These are phyloP conservation scores for Bufotes viridis DNA, from an alignment of 2,797 vertebrate species.

Conservation along the genomic window DNA sequence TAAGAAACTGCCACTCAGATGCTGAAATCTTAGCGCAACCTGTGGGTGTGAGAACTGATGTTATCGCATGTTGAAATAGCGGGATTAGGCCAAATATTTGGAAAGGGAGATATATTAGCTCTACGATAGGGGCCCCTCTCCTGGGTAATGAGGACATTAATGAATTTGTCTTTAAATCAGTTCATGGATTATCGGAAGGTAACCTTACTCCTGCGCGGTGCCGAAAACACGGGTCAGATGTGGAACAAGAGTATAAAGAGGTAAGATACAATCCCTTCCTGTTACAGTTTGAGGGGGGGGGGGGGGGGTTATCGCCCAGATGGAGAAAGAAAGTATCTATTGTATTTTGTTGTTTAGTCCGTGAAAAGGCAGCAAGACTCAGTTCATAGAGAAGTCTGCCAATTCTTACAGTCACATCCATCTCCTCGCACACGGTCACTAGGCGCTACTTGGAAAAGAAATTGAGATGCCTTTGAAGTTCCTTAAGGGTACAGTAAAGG, in stretches of 20 bases:
- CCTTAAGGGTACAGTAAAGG: slow-evolving; percentile 41
- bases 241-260: slow-evolving; percentile 16
- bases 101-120: slow-evolving; percentile 26
- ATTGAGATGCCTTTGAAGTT: slow-evolving; percentile 40
- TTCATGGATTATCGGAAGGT: slow-evolving; percentile 56
- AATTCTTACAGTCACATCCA: slow-evolving; percentile 46
- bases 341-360: slow-evolving; percentile 49
- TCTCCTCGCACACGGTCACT: slow-evolving; percentile 42
- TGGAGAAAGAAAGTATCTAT: slow-evolving; percentile 48
- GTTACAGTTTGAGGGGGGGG: slow-evolving; percentile 22
- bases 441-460: slow-evolving; percentile 36
- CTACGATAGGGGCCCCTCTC: slow-evolving; percentile 14
- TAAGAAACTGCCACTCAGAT: slow-evolving; percentile 12
- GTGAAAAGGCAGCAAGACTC: slow-evolving; percentile 38
- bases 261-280: slow-evolving; percentile 52
- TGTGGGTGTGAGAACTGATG: slow-evolving; percentile 13
- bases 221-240: slow-evolving; percentile 4
- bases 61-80: slow-evolving; percentile 32
- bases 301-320: slow-evolving; percentile 36
- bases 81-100: slow-evolving; percentile 56
- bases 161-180: slow-evolving; percentile 52
- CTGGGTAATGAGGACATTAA: slow-evolving; percentile 33
- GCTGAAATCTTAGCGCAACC: background rate
- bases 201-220: slow-evolving; percentile 42
- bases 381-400: slow-evolving; percentile 41